A percentile compares a stretch with the other conserved stretches of the same genome.
Evolutionary conservation across 2,797 vertebrate genomes (phyloP).

Genomic region (Delichon dasypus): DNA sequence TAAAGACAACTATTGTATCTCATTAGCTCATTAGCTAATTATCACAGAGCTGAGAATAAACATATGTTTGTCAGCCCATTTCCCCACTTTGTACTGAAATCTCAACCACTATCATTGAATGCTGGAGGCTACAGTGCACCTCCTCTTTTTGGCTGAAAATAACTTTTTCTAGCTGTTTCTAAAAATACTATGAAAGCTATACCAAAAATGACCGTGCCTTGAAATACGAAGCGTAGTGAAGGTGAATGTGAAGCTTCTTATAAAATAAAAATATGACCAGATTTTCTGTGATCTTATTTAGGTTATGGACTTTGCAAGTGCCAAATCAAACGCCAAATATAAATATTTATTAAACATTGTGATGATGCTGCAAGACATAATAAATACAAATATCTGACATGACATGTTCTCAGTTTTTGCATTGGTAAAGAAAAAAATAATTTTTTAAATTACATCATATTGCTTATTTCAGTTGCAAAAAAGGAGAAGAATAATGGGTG

Average conservation of each 20-base stretch:
- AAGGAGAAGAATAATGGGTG: not conserved
- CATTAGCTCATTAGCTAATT: not conserved
- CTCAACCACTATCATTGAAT: fast-evolving
- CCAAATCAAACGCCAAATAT: not conserved
- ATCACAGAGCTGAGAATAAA: conserved; percentile 4
- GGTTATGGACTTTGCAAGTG: not conserved
- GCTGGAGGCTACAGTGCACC: not conserved
- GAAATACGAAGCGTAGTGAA: not conserved
- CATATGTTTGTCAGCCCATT: not conserved
- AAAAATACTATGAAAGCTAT: not conserved
- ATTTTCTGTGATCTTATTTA: too few relatives aligned
- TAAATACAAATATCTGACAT: not conserved
- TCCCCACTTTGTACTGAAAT: not conserved
- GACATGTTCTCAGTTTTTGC: not conserved
- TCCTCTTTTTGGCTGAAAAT: not conserved
- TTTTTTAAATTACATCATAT: not conserved
- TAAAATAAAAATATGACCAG: not conserved
- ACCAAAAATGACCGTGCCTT: not conserved
- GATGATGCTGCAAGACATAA: not conserved
- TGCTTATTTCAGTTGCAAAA: not conserved
- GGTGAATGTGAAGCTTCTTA: not conserved
- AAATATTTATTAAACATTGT: not conserved
- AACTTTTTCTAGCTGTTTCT: not conserved
- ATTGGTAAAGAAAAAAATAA: not conserved
- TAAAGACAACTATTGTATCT: not conserved